These are phyloP conservation scores for Menidia beryllina DNA, from an alignment of 2,113 vertebrate species.

Conservation along the genomic window DNA sequence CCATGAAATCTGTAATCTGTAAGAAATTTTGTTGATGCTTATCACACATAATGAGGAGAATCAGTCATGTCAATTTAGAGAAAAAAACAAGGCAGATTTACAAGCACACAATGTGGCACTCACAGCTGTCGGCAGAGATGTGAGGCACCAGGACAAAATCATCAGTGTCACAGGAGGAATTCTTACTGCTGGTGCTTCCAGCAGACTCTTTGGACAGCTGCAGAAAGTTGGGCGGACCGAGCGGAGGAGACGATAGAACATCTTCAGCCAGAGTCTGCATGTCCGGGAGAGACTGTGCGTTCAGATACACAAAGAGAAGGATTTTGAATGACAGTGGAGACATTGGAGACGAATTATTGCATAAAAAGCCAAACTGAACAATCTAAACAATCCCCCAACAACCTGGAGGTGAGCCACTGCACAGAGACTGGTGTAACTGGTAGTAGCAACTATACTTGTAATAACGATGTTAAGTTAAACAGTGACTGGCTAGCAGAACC, in stretches of 20 bases:
- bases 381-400: too few species aligned
- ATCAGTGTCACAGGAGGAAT: conserved; percentile 95
- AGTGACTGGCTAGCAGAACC: too few species aligned
- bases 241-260: conserved; percentile 90
- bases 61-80: too few species aligned
- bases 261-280: conserved; percentile 95
- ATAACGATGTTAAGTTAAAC: neutral
- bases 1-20: too few species aligned
- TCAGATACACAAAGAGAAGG: neutral
- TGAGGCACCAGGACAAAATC: conserved; percentile 97
- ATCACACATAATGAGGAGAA: too few species aligned
- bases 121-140: conserved; percentile 87
- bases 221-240: conserved; percentile 93
- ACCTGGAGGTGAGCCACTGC: too few species aligned
- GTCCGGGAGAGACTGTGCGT: conserved; percentile 89
- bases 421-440: neutral
- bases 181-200: conserved; percentile 94
- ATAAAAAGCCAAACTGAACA: too few species aligned
- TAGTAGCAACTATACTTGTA: neutral
- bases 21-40: too few species aligned
- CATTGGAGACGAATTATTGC: too few species aligned
- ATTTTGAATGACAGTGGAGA: too few species aligned
- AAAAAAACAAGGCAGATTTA: too few species aligned
- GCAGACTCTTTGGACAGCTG: conserved; percentile 96
- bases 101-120: conserved; percentile 12